phyloP scores from a whole-genome alignment of 2,113 vertebrate genomes.

The Lampris incognitus region DNA sequence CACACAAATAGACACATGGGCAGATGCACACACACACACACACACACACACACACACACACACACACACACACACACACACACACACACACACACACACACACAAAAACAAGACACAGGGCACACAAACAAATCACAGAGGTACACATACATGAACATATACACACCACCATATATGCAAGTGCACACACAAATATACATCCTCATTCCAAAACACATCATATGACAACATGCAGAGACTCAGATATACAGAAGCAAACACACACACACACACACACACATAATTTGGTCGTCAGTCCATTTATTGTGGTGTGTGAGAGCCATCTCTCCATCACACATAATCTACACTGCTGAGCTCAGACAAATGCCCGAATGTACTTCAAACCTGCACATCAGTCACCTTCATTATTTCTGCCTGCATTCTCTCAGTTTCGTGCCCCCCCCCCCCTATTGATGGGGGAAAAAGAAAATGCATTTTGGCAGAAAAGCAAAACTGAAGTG shows the following conservation, averaged over 20 bases:
- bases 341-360: not conserved
- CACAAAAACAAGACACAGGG: not conserved
- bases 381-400: not conserved
- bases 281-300: not conserved
- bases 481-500: no score
- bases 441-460: no score
- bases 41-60: conserved; percentile 19
- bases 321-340: not conserved
- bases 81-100: not conserved
- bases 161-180: not conserved
- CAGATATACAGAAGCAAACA: not conserved
- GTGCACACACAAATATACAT: not conserved
- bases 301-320: conserved; percentile 7
- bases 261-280: conserved; percentile 1
- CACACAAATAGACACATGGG: not conserved
- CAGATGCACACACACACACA: not conserved
- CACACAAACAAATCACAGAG: not conserved
- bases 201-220: no score
- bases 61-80: not conserved
- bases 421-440: not conserved
- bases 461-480: no score
- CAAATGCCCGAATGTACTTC: not conserved
- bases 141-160: not conserved
- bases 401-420: not conserved
- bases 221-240: no score